Evolutionary conservation across 1,140 invertebrate genomes (phyloP).

Genomic region (Periplaneta americana): DNA sequence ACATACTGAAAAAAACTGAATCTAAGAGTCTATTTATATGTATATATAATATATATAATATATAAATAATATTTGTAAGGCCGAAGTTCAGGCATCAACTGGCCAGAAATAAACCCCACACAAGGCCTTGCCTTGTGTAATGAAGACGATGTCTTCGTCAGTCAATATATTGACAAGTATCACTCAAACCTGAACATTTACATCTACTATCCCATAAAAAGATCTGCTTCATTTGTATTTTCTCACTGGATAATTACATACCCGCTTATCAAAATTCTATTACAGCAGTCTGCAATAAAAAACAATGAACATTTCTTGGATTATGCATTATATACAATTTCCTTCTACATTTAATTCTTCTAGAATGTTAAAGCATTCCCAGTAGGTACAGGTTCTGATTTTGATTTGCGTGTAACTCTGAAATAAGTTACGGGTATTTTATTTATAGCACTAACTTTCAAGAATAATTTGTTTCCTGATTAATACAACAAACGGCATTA

Average conservation of each 20-base stretch:
- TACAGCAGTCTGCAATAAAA: no score
- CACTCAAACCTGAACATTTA: background rate
- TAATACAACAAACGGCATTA: no score
- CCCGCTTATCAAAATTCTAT: background rate
- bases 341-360: no score
- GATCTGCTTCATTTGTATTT: background rate
- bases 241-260: background rate
- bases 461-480: no score
- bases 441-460: no score
- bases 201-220: background rate
- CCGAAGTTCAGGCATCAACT: slow-evolving; percentile 2
- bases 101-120: slow-evolving; percentile 1
- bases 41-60: background rate
- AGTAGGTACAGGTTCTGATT: no score
- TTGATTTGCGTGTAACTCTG: no score
- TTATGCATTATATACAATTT: no score
- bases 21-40: slow-evolving; percentile 1
- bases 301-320: no score
- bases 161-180: background rate
- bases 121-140: background rate
- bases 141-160: background rate
- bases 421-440: no score
- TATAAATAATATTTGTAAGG: slow-evolving; percentile 12
- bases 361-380: no score
- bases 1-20: slow-evolving; percentile 7